Evolutionary conservation across 2,113 vertebrate species (phyloP).

Genomic region (Myrmophylax atrothorax): DNA sequence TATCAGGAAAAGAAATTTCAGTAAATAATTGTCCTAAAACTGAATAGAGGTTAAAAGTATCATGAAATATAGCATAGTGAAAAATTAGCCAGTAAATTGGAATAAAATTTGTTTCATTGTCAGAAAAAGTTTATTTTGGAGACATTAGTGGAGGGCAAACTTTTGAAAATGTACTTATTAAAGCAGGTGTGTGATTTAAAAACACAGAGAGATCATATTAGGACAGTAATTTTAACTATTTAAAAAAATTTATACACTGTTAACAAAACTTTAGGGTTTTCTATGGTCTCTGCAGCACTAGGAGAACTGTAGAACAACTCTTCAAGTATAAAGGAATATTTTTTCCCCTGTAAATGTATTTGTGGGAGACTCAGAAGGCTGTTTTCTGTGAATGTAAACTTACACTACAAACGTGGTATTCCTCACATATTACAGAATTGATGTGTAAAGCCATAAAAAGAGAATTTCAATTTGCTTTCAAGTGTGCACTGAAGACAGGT

Average conservation of each 20-base stretch:
- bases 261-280: not conserved
- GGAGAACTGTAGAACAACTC: not conserved
- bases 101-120: not conserved
- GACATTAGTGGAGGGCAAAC: not conserved
- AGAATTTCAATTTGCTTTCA: not conserved
- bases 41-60: not conserved
- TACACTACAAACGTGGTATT: not conserved
- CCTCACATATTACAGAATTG: not conserved
- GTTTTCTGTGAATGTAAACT: not conserved
- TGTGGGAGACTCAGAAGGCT: not conserved
- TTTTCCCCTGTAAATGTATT: not conserved
- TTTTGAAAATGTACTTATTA: not conserved
- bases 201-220: not conserved
- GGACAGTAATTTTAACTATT: not conserved
- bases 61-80: not conserved
- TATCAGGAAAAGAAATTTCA: not conserved
- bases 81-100: not conserved
- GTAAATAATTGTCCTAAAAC: not conserved
- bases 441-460: not conserved
- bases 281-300: not conserved
- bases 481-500: not conserved
- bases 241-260: not conserved
- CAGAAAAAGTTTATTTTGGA: not conserved
- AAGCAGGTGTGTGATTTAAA: not conserved
- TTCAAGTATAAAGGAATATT: not conserved